Evolutionary conservation across 1,140 invertebrate species (phyloP).

Genomic region (Drosophila triauraria): DNA sequence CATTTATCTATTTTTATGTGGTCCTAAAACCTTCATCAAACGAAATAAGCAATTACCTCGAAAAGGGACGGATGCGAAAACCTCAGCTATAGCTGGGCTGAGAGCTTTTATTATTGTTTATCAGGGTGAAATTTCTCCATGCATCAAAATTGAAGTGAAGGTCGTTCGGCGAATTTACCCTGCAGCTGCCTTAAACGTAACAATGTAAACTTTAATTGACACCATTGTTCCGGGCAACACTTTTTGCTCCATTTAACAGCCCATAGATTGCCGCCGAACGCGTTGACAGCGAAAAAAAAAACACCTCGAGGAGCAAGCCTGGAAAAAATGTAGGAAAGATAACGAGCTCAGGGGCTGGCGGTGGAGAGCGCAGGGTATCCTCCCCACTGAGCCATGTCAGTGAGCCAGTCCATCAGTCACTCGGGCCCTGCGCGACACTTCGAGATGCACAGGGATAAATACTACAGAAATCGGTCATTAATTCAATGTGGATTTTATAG

Average conservation of each 20-base stretch:
- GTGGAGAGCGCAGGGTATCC: background rate
- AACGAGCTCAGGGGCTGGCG: constrained; percentile 32
- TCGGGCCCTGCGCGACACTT: constrained; percentile 66
- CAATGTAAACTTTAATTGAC: constrained; percentile 83
- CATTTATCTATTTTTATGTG: constrained; percentile 71
- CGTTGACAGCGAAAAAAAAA: constrained; percentile 67
- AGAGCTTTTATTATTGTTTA: constrained; percentile 23
- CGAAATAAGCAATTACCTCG: constrained; percentile 42
- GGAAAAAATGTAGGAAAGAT: constrained; percentile 53
- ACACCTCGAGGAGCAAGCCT: constrained; percentile 9
- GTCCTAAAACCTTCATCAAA: constrained; percentile 68
- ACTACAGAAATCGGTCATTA: constrained; percentile 1
- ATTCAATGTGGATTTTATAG: background rate
- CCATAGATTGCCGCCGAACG: constrained; percentile 70
- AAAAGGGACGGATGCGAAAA: constrained; percentile 41
- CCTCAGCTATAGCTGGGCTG: constrained; percentile 8
- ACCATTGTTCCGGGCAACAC: constrained; percentile 80
- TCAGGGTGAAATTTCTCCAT: constrained; percentile 43
- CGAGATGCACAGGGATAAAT: constrained; percentile 15
- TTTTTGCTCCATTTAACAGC: constrained; percentile 82
- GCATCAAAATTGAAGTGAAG: constrained; percentile 69
- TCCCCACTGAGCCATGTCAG: constrained; percentile 53
- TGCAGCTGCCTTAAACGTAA: constrained; percentile 53
- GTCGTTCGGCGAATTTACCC: constrained; percentile 36
- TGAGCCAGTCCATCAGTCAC: constrained; percentile 73